phyloP scores from a whole-genome alignment of 2,113 vertebrate species.

The Sphyrna mokarran region DNA sequence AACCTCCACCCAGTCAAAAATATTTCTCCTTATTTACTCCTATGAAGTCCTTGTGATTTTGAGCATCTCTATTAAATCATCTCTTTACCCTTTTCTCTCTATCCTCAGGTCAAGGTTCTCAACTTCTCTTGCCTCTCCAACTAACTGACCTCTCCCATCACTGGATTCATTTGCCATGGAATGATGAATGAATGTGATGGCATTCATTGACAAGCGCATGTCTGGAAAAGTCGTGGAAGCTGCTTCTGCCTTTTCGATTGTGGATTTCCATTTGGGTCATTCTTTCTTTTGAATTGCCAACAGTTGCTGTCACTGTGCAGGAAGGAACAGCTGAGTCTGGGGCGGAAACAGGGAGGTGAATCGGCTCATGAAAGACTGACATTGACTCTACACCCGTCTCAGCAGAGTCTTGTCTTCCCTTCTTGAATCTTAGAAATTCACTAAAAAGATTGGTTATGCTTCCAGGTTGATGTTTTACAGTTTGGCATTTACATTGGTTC shows the following conservation, averaged over 20 bases:
- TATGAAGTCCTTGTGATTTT: background rate
- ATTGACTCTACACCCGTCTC: background rate
- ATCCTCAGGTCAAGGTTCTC: background rate
- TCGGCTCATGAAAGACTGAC: background rate
- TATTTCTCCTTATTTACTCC: background rate
- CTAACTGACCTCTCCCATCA: background rate
- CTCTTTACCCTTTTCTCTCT: background rate
- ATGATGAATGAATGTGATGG: background rate
- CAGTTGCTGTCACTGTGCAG: background rate
- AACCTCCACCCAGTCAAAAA: background rate
- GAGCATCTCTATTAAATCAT: background rate
- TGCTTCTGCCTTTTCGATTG: background rate
- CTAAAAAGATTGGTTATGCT: background rate
- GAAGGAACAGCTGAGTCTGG: background rate
- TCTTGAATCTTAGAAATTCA: background rate
- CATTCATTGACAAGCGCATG: background rate
- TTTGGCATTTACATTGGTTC: background rate
- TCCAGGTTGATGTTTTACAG: background rate
- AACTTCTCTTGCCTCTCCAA: background rate
- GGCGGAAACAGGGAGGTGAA: background rate
- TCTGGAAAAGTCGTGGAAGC: background rate
- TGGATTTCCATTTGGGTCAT: background rate
- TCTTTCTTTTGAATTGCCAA: background rate
- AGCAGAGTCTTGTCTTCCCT: background rate
- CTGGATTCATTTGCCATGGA: background rate